Evolutionary conservation across 2,888 invertebrate species (phyloP).

Genomic region (Idaea biselata): DNA sequence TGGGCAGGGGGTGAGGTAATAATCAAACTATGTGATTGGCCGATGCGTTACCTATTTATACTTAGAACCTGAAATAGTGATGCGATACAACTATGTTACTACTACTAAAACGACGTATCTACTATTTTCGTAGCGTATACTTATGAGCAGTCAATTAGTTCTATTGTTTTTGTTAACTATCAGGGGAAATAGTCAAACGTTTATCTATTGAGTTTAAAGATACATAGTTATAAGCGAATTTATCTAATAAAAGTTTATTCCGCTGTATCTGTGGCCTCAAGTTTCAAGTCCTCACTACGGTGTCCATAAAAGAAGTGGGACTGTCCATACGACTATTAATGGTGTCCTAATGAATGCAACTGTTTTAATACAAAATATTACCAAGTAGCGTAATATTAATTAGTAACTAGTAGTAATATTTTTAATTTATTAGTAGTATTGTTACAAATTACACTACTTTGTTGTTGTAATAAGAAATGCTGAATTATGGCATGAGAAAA

Average conservation of each 20-base stretch:
- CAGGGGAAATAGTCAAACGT: too few relatives aligned
- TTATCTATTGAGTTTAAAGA: too few relatives aligned
- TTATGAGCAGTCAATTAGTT: too few relatives aligned
- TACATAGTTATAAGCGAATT: too few relatives aligned
- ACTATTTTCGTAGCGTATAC: too few relatives aligned
- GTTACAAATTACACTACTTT: background rate
- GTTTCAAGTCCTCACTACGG: constrained; percentile 29
- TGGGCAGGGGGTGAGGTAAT: too few relatives aligned
- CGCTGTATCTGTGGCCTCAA: constrained; percentile 19
- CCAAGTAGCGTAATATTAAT: constrained; percentile 14
- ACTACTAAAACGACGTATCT: too few relatives aligned
- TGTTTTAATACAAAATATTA: constrained; percentile 17
- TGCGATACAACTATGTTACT: too few relatives aligned
- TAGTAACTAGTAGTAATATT: constrained; percentile 11
- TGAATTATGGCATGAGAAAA: background rate
- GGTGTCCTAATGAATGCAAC: constrained; percentile 22
- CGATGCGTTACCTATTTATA: too few relatives aligned
- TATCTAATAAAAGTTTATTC: background rate
- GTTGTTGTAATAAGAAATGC: background rate
- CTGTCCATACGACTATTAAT: constrained; percentile 24
- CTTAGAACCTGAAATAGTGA: too few relatives aligned
- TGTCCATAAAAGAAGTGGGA: constrained; percentile 26
- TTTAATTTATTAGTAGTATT: constrained; percentile 9
- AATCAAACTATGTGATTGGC: too few relatives aligned
- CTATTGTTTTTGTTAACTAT: too few relatives aligned